phyloP scores from a whole-genome alignment of 1,140 invertebrate genomes.

The Metopolophium dirhodum region DNA sequence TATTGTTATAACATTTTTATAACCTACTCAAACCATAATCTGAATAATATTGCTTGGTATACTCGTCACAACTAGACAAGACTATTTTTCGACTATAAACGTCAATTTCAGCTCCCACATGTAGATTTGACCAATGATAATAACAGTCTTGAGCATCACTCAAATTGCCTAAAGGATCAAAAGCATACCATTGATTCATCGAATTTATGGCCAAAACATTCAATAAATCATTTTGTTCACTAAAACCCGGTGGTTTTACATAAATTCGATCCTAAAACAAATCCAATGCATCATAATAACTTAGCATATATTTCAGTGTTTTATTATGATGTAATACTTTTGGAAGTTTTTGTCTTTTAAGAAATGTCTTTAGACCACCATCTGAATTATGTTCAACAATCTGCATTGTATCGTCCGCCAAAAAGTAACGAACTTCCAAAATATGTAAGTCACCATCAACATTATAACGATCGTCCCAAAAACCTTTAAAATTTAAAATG shows the following conservation, averaged over 20 bases:
- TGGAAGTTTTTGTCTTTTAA: slow-evolving; percentile 48
- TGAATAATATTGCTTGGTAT: slow-evolving; percentile 31
- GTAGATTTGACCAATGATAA: slow-evolving; percentile 36
- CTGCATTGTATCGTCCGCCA: slow-evolving; percentile 89
- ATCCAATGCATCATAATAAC: not conserved
- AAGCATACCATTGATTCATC: slow-evolving; percentile 11
- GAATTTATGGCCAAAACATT: slow-evolving; percentile 29
- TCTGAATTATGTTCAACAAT: slow-evolving; percentile 64
- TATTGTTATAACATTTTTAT: not conserved
- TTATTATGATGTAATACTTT: not conserved
- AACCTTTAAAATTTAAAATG: slow-evolving; percentile 81
- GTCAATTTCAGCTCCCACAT: slow-evolving; percentile 34
- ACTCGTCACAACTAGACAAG: slow-evolving; percentile 29
- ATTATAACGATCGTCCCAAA: slow-evolving; percentile 85
- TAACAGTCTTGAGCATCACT: not conserved
- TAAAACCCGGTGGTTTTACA: slow-evolving; percentile 31
- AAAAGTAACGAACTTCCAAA: slow-evolving; percentile 80
- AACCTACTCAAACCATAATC: slow-evolving; percentile 25
- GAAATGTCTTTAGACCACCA: slow-evolving; percentile 38
- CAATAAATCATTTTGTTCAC: slow-evolving; percentile 33
- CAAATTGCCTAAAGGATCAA: not conserved
- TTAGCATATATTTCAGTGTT: not conserved
- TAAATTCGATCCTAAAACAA: slow-evolving; percentile 25
- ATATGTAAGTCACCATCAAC: slow-evolving; percentile 77
- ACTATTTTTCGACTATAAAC: slow-evolving; percentile 34